Conservation (phyloP, 2,113 vertebrate genomes). For the Petrocephalus zakoni region DNA sequence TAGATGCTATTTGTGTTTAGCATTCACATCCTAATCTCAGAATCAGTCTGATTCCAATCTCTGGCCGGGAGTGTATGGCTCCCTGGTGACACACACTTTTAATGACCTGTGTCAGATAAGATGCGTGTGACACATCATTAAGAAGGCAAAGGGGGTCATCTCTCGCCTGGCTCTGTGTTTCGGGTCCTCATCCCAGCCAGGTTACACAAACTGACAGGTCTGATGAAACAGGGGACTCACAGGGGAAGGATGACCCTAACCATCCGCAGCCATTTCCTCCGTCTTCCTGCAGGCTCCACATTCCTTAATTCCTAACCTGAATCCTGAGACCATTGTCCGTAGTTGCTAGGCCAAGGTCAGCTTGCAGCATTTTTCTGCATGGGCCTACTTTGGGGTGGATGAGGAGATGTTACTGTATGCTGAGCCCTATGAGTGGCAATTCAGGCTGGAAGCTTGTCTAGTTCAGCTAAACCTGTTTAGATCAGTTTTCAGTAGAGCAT, state of each 20-base stretch:
- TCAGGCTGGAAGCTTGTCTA: not conserved
- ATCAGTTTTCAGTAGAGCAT: not conserved
- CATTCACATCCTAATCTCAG: not conserved
- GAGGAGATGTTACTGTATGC: not conserved
- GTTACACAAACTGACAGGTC: not conserved
- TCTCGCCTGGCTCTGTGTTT: not conserved
- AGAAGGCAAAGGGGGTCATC: not conserved
- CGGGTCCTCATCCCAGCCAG: not conserved
- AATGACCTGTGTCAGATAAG: not conserved
- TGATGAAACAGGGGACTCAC: not conserved
- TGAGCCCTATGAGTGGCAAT: not conserved
- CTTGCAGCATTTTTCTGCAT: not conserved
- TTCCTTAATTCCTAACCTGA: not conserved
- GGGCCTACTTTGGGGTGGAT: not conserved
- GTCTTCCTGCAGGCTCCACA: not conserved
- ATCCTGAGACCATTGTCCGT: not conserved
- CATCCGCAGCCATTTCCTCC: not conserved
- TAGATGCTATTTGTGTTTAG: not conserved
- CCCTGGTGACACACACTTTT: not conserved
- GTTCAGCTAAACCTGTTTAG: too few relatives aligned
- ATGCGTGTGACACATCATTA: not conserved
- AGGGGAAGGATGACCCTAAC: not conserved
- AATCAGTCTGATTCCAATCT: not conserved
- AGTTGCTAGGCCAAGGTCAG: not conserved
- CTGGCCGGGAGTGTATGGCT: not conserved